Base-by-base conservation (phyloP, 2,113 vertebrate genomes). In the Scomber colias region DNA sequence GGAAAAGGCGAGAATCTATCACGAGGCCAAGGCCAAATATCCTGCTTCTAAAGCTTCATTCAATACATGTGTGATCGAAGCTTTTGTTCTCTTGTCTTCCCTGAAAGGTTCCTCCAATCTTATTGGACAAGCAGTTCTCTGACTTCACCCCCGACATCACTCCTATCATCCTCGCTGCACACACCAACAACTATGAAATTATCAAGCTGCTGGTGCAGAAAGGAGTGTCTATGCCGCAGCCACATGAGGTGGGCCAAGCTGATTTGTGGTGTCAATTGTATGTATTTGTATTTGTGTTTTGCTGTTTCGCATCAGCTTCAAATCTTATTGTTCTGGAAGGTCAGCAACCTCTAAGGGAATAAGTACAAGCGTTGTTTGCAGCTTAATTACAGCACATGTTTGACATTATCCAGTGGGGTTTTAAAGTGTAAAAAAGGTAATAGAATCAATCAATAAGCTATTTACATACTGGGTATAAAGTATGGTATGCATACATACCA, bases 61-160 rank as follows among this genome's bases (percentile, higher is more conserved):
- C 45, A 44, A 16, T 64, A 24, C 60, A 63, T 40, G 46, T 66
- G 31, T 27, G 5, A 30, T 64, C 71, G 21, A 79, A 46, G 64
- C 35, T 21, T 74, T 21, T 50, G 8, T 69, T 70, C 19, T 55
- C 56, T 64, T 27, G 7, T 71, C 21, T 82, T 53, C 75, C 17
- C 69, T 73, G 45, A 63, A 88, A 99, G 98, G 97, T 99, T 51
- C 98, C 98, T 62, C 97, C 98, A 27, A 96, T 98, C 79, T 93
- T 99, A 79, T 92, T 99, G 83, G 97, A 99, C 93, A 99, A 98
- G 83, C 98, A 99, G 91, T 99, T 98, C 89, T 99, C 98, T 0
- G 97, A 99, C 94, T 99, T 99, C 91, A 99, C 98, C 0, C 98
- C 98, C 0, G 98, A 99, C 92, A 99, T 99, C 80, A 99, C 98